Base-by-base conservation (phyloP, 2,888 invertebrate species). In the Scaeva pyrastri region DNA sequence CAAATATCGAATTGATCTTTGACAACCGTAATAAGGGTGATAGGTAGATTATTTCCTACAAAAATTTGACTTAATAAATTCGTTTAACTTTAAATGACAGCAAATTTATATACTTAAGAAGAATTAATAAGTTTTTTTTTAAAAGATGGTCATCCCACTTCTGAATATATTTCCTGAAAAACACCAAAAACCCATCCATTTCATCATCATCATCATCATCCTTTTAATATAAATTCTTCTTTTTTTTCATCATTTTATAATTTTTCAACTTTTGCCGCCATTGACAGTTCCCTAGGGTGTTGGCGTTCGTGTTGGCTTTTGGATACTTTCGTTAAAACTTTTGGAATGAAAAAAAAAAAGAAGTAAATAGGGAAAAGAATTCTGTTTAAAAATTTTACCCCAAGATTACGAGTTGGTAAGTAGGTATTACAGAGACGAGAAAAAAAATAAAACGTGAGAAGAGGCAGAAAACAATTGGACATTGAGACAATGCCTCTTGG, bases 221-320 rank as follows among this genome's bases (percentile, higher is more conserved):
- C 36, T 19, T 55, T 56, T 41, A 4, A n/a, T 12, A 12, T 31
- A 31, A 31, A 5, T 5, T 41, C 48, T 48, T 26, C 48, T 66
- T 26, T 48, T 64, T 14, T 14, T 43, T 26, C 5, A 2, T 21
- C 26, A 16, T 62, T 31, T 48, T 16, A 31, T 26, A 72, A 43
- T 50, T 52, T 52, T 56, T 23, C 19, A 60, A 60, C 71, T 75
- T 72, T 62, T 62, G 11, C 26, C 41, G 41, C 56, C 70, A 81
- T 77, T 76, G 72, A 73, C 70, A 72, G 66, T 50, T 75, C 71
- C 71, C 71, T 26, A 11, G 55, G 68, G 83, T 52, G 12, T 26
- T 55, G n/a, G n/a, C n/a, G n/a, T n/a, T n/a, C n/a, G n/a, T n/a
- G n/a, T n/a, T n/a, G n/a, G n/a, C n/a, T n/a, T n/a, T n/a, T n/a